Evolutionary conservation across 2,888 invertebrate species (phyloP), one percentile per base, ranked within the genome.

Genomic region (Drosophila basisetae): DNA sequence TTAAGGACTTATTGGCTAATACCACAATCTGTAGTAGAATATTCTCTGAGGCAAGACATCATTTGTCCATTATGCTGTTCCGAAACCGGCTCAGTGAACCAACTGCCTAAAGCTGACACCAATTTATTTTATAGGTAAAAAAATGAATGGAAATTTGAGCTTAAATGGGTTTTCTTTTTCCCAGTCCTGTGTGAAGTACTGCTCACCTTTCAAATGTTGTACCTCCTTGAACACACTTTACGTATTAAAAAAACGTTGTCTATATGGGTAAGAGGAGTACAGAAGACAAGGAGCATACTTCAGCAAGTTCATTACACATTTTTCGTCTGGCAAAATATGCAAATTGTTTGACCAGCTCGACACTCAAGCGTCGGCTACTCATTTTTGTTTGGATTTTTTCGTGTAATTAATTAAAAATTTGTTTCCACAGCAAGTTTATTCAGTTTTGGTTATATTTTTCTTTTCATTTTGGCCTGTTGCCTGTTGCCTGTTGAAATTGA

Each of bases 331-430:
- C 55, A 60, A 68, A 81, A 80, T 76, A 76, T 83, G 76, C 83
- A 85, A 83, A 89, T 89, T 83, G 89, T 85, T 85, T 79, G 86
- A 85, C 73, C 86, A 82, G 74, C 69, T 73, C 79, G 60, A 39
- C 79, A 76, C 75, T 67, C 55, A 61, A 68, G 72, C 66, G 68
- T 59, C 35, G 64, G 50, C 75, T 54, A 54, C 77, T 76, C 54
- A 61, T 61, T 69, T 68, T 78, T 68, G 73, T 50, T 83, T 68
- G 75, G 62, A 78, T 83, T 89, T 81, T 69, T 87, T 80, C 80
- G 72, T 84, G 88, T 89, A 84, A 89, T 84, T 86, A 86, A 86
- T 86, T 89, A 87, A 78, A 89, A 87, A 78, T 84, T 89, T 83
- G 84, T 82, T 84, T 78, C 73, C 73, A 70, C 77, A 80, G 78